phyloP scores from a whole-genome alignment of 2,113 vertebrate species.

The Zingel zingel region DNA sequence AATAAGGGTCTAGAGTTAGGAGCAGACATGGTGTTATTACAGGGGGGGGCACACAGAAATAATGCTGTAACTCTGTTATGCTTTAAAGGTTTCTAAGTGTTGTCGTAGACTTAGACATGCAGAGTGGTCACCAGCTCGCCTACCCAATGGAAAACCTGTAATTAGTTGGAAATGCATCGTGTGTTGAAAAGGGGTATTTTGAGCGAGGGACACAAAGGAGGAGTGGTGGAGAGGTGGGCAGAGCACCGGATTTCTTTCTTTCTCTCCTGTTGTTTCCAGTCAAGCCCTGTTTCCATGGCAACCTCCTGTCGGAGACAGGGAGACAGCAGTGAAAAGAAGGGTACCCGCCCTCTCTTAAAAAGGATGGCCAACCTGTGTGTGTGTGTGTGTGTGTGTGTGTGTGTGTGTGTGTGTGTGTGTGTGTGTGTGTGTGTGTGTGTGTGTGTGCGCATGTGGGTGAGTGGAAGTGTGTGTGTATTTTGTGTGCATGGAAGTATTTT shows the following conservation, averaged over 20 bases:
- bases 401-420: not conserved
- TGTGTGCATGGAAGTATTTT: slow-evolving; percentile 31
- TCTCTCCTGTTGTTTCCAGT: slow-evolving; percentile 87
- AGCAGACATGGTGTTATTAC: slow-evolving; percentile 78
- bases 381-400: slow-evolving; percentile 41
- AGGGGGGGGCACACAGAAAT: slow-evolving; percentile 38
- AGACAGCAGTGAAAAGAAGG: slow-evolving; percentile 85
- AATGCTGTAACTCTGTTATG: slow-evolving; percentile 53
- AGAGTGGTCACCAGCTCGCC: slow-evolving; percentile 71
- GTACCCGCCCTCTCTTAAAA: slow-evolving; percentile 81
- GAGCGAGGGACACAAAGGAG: slow-evolving; percentile 81
- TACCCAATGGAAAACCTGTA: slow-evolving; percentile 74
- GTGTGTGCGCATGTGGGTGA: not conserved
- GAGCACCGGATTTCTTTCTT: slow-evolving; percentile 84
- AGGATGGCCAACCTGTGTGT: slow-evolving; percentile 82
- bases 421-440: slow-evolving; percentile 19
- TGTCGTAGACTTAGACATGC: slow-evolving; percentile 55
- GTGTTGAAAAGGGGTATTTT: slow-evolving; percentile 67
- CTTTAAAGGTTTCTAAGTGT: slow-evolving; percentile 66
- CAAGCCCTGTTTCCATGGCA: slow-evolving; percentile 89
- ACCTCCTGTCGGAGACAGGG: slow-evolving; percentile 83
- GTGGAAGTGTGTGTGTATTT: slow-evolving; percentile 31
- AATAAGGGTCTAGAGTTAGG: slow-evolving; percentile 75
- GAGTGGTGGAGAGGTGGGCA: slow-evolving; percentile 83
- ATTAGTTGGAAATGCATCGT: slow-evolving; percentile 78